phyloP scores from a whole-genome alignment of 1,140 invertebrate species.

The Ganaspis sp. region DNA sequence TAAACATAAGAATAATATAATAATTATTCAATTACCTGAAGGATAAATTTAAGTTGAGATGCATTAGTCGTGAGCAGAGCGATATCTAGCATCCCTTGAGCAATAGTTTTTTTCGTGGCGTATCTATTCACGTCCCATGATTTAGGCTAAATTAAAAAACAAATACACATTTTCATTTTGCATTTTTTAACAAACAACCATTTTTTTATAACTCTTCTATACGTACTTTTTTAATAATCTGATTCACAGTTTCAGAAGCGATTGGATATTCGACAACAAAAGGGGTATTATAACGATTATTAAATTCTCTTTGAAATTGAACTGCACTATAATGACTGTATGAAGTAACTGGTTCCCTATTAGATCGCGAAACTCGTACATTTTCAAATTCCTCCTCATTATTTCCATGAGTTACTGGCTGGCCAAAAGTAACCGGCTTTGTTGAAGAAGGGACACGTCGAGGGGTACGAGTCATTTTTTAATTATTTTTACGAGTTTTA shows the following conservation, averaged over 20 bases:
- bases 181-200: constrained; percentile 19
- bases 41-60: constrained; percentile 91
- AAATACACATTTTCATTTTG: neutral
- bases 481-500: neutral
- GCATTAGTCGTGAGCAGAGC: constrained; percentile 89
- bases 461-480: constrained; percentile 15
- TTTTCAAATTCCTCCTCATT: constrained; percentile 16
- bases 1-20: too few species aligned
- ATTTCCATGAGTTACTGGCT: constrained; percentile 11
- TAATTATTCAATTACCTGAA: constrained; percentile 80
- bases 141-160: constrained; percentile 59
- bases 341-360: constrained; percentile 5
- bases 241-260: constrained; percentile 7
- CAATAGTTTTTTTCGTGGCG: constrained; percentile 82
- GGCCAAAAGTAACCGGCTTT: constrained; percentile 18
- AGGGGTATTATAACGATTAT: constrained; percentile 18
- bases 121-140: constrained; percentile 79
- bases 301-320: constrained; percentile 27
- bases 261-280: constrained; percentile 25
- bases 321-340: constrained; percentile 15
- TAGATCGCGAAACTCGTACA: constrained; percentile 7
- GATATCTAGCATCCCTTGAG: constrained; percentile 81
- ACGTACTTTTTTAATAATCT: constrained; percentile 22
- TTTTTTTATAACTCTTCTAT: neutral
- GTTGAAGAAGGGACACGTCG: neutral